Base-by-base conservation (phyloP, 2,888 invertebrate species). In the Xiphydria camelus region DNA sequence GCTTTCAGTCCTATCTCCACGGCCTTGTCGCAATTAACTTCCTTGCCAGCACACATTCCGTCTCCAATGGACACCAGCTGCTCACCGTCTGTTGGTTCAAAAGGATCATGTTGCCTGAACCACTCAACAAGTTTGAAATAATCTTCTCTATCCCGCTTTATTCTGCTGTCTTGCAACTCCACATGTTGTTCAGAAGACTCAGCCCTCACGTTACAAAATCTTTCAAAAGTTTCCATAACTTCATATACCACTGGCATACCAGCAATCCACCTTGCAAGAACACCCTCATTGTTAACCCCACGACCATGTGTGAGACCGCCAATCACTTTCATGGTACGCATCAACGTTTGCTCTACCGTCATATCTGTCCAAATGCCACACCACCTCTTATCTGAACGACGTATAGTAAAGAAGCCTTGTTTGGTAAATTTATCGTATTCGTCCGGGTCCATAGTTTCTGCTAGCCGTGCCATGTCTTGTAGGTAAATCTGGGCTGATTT, bases 401-500 rank as follows among this genome's bases (percentile, higher is more conserved):
- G 41, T 5, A n/a, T n/a, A n/a, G n/a, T n/a, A n/a, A n/a, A n/a
- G n/a, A n/a, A n/a, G n/a, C n/a, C n/a, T n/a, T n/a, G n/a, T n/a
- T n/a, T n/a, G n/a, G n/a, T n/a, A n/a, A n/a, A n/a, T n/a, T n/a
- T n/a, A n/a, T n/a, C n/a, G n/a, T n/a, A n/a, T n/a, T n/a, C n/a
- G n/a, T n/a, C n/a, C n/a, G n/a, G n/a, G n/a, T n/a, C n/a, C n/a
- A 57, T 41, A 7, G 51, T 56, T 4, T 21, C 10, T 15, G 43
- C 34, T 10, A 57, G 33, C n/a, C 46, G 23, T 5, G 17, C 23
- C 64, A 64, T 66, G 22, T 67, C 61, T 49, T 67, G 66, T 4
- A 68, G 31, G 41, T 67, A 66, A 4, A 68, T 14, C 18, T 63
- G 62, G 3, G 53, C 54, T 34, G 51, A 57, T 53, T 61, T 66